Evolutionary conservation across 1,140 invertebrate species (phyloP).

Genomic region (Nasonia longicornis): DNA sequence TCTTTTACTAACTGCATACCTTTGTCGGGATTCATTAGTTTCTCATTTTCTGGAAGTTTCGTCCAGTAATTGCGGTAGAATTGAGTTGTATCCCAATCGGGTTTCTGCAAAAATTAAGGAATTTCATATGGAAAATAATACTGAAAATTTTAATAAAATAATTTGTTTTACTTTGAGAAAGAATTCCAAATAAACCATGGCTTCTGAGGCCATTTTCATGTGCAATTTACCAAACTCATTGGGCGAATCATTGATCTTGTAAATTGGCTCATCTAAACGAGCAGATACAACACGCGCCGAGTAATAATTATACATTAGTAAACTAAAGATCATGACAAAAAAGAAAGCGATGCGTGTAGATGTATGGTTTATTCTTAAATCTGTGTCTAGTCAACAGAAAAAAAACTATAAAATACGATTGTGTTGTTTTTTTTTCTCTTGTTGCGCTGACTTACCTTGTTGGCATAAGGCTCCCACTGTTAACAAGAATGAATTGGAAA

Average conservation of each 20-base stretch:
- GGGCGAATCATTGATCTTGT: conserved; percentile 63
- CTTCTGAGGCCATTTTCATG: conserved; percentile 57
- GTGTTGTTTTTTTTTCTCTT: neutral
- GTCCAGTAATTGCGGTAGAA: neutral
- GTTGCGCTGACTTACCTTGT: conserved; percentile 25
- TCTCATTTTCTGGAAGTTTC: neutral
- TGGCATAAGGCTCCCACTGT: conserved; percentile 19
- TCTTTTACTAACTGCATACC: conserved; percentile 44
- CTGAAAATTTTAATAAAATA: too few relatives aligned
- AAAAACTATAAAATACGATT: too few relatives aligned
- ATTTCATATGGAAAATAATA: too few relatives aligned
- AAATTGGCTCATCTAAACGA: conserved; percentile 58
- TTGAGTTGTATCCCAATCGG: too few relatives aligned
- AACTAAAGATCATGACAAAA: conserved; percentile 55
- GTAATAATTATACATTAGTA: conserved; percentile 64
- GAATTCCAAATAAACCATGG: conserved; percentile 56
- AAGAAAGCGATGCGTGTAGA: conserved; percentile 53
- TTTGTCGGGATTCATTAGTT: conserved; percentile 39
- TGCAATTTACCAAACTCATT: conserved; percentile 54
- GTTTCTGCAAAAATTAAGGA: too few relatives aligned
- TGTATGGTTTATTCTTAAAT: neutral
- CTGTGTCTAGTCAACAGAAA: too few relatives aligned
- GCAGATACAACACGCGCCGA: conserved; percentile 60
- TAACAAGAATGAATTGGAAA: conserved; percentile 21
- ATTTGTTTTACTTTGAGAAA: conserved; percentile 55